These are phyloP conservation scores for Trichonephila clavipes DNA, from an alignment of 1,140 invertebrate genomes.

Conservation along the genomic window DNA sequence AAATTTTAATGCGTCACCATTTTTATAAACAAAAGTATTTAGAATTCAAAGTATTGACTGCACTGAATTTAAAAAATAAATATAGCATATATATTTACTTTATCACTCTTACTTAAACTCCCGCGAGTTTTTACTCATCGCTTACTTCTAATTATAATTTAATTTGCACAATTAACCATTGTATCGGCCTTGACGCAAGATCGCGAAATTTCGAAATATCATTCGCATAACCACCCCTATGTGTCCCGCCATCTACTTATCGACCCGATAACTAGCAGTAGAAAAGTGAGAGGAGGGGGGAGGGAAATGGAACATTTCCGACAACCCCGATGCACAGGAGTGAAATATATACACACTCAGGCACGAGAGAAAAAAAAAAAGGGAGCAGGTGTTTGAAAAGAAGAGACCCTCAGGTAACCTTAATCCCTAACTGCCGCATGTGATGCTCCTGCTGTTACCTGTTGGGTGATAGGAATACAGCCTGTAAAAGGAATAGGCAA, in stretches of 20 bases:
- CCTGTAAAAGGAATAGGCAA: not conserved
- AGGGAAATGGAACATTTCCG: constrained; percentile 46
- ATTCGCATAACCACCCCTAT: not conserved
- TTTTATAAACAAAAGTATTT: too few relatives aligned
- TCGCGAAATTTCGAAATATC: not conserved
- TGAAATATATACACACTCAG: not conserved
- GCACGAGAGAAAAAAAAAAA: constrained; percentile 28
- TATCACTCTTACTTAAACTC: too few relatives aligned
- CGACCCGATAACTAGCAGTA: constrained; percentile 3
- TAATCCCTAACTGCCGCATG: not conserved
- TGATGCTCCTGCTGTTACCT: constrained; percentile 27
- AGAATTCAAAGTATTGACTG: too few relatives aligned
- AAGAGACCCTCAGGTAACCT: constrained; percentile 54
- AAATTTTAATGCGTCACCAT: too few relatives aligned
- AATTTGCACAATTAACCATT: not conserved
- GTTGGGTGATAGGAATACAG: not conserved
- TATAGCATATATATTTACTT: too few relatives aligned
- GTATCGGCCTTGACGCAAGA: not conserved
- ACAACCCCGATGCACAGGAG: constrained; percentile 35
- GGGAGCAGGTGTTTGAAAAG: constrained; percentile 37
- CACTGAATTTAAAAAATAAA: too few relatives aligned
- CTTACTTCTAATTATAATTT: too few relatives aligned
- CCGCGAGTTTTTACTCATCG: too few relatives aligned
- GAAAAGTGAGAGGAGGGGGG: not conserved
- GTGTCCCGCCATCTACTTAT: not conserved